Evolutionary conservation across 2,113 vertebrate genomes (phyloP).

Genomic region (Seriola rivoliana): DNA sequence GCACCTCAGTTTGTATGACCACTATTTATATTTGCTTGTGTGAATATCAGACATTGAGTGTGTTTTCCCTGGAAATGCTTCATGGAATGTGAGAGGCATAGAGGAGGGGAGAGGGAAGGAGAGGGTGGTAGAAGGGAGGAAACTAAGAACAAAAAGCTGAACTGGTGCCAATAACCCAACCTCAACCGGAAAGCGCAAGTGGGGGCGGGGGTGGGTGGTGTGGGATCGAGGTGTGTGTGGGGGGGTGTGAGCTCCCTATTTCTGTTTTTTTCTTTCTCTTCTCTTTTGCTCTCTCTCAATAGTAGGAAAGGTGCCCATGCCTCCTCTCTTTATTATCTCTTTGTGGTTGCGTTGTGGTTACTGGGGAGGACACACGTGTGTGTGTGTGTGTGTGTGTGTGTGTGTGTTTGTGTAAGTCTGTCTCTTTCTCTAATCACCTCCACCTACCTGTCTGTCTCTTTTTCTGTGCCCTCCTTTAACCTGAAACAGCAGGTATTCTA

Average conservation of each 20-base stretch:
- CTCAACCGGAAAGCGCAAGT: slow-evolving; percentile 41
- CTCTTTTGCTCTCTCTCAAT: slow-evolving; percentile 42
- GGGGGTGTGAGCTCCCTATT: slow-evolving; percentile 19
- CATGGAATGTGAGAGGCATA: slow-evolving; percentile 39
- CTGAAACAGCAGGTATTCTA: slow-evolving; percentile 79
- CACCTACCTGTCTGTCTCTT: slow-evolving; percentile 34
- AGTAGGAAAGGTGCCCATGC: slow-evolving; percentile 49
- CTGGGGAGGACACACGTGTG: slow-evolving; percentile 43
- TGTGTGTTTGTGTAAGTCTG: slow-evolving; percentile 5
- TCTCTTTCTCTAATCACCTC: slow-evolving; percentile 23
- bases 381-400: slow-evolving; percentile 4
- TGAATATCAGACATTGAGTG: slow-evolving; percentile 51
- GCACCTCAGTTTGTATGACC: slow-evolving; percentile 15
- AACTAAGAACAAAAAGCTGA: slow-evolving; percentile 81
- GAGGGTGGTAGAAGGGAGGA: slow-evolving; percentile 61
- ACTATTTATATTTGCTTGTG: slow-evolving; percentile 55
- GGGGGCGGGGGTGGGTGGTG: background rate
- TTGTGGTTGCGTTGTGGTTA: slow-evolving; percentile 66
- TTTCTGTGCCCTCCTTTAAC: slow-evolving; percentile 65
- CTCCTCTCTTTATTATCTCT: slow-evolving; percentile 61
- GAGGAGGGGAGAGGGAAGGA: slow-evolving; percentile 50
- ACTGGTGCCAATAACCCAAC: slow-evolving; percentile 74
- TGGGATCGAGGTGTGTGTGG: background rate
- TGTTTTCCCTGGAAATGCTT: slow-evolving; percentile 63
- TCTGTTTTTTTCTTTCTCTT: slow-evolving; percentile 18